Percentiles rank a stretch among this genome's conserved stretches.
These are phyloP conservation scores for Apolygus lucorum DNA, from an alignment of 1,140 invertebrate genomes.

Conservation along the genomic window DNA sequence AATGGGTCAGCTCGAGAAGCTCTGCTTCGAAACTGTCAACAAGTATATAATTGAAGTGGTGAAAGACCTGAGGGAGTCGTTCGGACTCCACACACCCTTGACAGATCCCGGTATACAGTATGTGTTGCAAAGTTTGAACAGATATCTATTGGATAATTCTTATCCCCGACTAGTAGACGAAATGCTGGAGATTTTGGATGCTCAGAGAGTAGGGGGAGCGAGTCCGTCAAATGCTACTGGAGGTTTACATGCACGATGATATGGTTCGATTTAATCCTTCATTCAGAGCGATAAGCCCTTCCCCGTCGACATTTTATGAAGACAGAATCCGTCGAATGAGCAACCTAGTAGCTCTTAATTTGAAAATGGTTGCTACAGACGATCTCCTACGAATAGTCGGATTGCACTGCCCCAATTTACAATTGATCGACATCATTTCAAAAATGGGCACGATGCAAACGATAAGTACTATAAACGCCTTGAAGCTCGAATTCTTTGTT, in stretches of 20 bases:
- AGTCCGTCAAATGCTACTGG: background rate
- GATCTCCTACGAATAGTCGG: conserved; percentile 46
- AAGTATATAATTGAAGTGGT: too few species aligned
- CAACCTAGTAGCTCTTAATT: conserved; percentile 42
- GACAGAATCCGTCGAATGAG: conserved; percentile 29
- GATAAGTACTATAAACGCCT: conserved; percentile 40
- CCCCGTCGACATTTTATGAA: background rate
- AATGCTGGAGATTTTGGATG: too few species aligned
- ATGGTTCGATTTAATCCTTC: conserved; percentile 10
- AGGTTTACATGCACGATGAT: background rate
- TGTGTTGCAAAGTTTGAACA: too few species aligned
- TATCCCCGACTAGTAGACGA: too few species aligned
- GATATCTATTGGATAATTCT: too few species aligned
- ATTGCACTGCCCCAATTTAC: conserved; percentile 40
- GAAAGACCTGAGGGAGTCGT: too few species aligned
- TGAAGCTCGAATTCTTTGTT: conserved; percentile 32
- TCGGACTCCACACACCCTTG: too few species aligned
- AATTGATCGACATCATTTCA: conserved; percentile 46
- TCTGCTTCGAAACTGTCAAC: too few species aligned
- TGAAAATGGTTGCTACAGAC: conserved; percentile 46
- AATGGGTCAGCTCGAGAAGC: too few species aligned
- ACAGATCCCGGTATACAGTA: too few species aligned
- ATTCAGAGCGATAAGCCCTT: background rate
- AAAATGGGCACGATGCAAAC: conserved; percentile 42
- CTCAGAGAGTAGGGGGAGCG: too few species aligned